Percentiles rank a stretch among this genome's conserved stretches.
These are phyloP conservation scores for Etheostoma spectabile DNA, from an alignment of 2,113 vertebrate genomes.

Conservation along the genomic window DNA sequence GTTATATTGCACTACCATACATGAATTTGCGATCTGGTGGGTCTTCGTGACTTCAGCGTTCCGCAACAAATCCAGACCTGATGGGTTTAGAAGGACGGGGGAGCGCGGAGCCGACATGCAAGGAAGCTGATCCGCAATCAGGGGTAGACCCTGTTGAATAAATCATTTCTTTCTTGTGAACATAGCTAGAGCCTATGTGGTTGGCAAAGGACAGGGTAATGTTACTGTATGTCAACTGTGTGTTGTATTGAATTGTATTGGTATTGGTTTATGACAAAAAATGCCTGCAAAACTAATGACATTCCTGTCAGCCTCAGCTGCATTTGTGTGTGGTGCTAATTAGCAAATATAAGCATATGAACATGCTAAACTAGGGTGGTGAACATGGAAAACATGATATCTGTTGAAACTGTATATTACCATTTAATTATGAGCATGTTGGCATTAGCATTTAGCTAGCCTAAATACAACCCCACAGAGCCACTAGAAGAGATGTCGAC, in stretches of 20 bases:
- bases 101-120: too few relatives aligned
- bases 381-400: neutral
- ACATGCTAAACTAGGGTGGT: neutral
- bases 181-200: neutral
- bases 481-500: neutral
- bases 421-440: neutral
- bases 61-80: too few relatives aligned
- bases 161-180: neutral
- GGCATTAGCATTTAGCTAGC: neutral
- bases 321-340: neutral
- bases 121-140: too few relatives aligned
- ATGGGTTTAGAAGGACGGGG: too few relatives aligned
- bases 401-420: neutral
- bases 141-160: conserved; percentile 6
- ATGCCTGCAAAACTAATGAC: neutral
- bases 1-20: too few relatives aligned
- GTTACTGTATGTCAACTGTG: neutral
- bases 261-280: neutral
- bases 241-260: too few relatives aligned
- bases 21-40: too few relatives aligned
- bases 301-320: neutral
- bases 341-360: neutral
- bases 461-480: neutral
- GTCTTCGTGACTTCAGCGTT: too few relatives aligned
- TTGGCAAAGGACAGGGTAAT: neutral